phyloP scores from a whole-genome alignment of 2,797 vertebrate species.

The Danio tinwini region DNA sequence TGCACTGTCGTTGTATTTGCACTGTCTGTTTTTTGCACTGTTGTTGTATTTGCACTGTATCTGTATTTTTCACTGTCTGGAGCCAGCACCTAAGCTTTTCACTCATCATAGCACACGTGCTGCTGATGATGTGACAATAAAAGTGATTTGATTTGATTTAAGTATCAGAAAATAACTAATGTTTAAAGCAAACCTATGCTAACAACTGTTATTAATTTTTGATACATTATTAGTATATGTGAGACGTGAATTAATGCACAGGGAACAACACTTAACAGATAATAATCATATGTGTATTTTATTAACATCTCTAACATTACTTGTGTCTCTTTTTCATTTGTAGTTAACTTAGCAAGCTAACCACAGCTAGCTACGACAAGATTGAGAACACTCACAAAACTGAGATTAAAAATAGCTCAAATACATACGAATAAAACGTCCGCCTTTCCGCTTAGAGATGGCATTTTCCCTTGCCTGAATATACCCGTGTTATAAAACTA shows the following conservation, averaged over 20 bases:
- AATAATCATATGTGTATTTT: background rate
- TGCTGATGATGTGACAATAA: too few relatives aligned
- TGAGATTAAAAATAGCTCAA: background rate
- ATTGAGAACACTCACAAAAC: background rate
- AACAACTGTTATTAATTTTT: background rate
- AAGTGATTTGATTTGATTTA: too few relatives aligned
- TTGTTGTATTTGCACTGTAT: too few relatives aligned
- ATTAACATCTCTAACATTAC: background rate
- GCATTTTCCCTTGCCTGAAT: slow-evolving; percentile 41
- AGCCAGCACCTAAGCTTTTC: too few relatives aligned
- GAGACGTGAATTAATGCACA: background rate
- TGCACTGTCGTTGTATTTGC: too few relatives aligned
- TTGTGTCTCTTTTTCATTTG: background rate
- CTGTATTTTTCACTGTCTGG: too few relatives aligned
- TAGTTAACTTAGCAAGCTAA: slow-evolving; percentile 47
- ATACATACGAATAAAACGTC: slow-evolving; percentile 80
- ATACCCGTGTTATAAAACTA: background rate
- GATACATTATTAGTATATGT: background rate
- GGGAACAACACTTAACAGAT: background rate
- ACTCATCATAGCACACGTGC: too few relatives aligned
- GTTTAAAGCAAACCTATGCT: background rate
- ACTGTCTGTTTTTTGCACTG: too few relatives aligned
- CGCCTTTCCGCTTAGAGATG: slow-evolving; percentile 64
- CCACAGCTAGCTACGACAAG: background rate
- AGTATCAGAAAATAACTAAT: too few relatives aligned